Conservation (phyloP, 2,113 vertebrate species). For the Thomomys bottae region DNA sequence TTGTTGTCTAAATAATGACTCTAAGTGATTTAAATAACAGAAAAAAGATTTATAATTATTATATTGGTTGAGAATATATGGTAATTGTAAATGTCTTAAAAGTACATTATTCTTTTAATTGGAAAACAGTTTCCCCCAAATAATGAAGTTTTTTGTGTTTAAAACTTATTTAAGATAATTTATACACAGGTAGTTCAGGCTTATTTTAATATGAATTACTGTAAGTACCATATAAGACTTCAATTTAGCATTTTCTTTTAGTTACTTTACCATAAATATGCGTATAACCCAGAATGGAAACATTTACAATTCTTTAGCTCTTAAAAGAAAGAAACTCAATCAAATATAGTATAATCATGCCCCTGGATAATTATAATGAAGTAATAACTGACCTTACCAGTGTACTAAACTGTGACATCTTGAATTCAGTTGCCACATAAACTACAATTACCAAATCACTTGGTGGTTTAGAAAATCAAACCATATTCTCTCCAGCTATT, state of each 20-base stretch:
- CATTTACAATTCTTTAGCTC: slow-evolving; percentile 58
- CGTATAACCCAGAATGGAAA: slow-evolving; percentile 36
- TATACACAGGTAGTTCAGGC: not conserved
- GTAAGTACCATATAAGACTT: slow-evolving; percentile 22
- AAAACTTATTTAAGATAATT: slow-evolving; percentile 40
- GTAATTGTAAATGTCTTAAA: not conserved
- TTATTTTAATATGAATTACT: slow-evolving; percentile 51
- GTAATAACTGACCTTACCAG: slow-evolving; percentile 86
- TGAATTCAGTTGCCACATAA: slow-evolving; percentile 86
- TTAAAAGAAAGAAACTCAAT: slow-evolving; percentile 64
- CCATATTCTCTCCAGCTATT: slow-evolving; percentile 84
- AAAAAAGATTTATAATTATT: slow-evolving; percentile 50
- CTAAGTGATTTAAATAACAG: not conserved
- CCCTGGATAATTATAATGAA: slow-evolving; percentile 77
- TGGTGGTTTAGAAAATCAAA: slow-evolving; percentile 86
- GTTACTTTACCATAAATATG: slow-evolving; percentile 39
- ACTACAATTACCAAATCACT: slow-evolving; percentile 88
- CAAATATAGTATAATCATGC: slow-evolving; percentile 73
- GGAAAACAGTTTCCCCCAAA: slow-evolving; percentile 11
- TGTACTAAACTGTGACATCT: slow-evolving; percentile 85
- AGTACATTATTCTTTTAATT: slow-evolving; percentile 51
- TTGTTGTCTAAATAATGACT: slow-evolving; percentile 27
- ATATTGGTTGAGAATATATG: not conserved
- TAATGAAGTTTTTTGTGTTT: slow-evolving; percentile 52
- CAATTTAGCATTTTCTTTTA: slow-evolving; percentile 57